Percentiles rank a stretch among this genome's conserved stretches.
Evolutionary conservation across 2,113 vertebrate genomes (phyloP).

Genomic region (Hystrix brachyura): DNA sequence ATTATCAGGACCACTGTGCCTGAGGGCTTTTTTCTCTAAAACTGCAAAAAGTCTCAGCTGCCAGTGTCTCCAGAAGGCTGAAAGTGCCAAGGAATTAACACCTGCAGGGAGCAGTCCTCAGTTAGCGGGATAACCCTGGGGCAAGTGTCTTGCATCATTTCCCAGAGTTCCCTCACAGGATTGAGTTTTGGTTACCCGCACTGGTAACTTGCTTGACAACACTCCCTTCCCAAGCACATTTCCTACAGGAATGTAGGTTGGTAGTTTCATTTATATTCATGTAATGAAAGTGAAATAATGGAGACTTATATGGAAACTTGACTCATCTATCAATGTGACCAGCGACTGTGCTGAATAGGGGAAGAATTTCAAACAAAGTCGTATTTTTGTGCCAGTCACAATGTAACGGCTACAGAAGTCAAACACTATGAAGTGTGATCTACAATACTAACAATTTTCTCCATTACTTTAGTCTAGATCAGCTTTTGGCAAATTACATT

Average conservation of each 20-base stretch:
- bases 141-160: not conserved
- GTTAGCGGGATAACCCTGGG: not conserved
- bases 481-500: not conserved
- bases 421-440: not conserved
- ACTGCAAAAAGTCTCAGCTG: constrained; percentile 23
- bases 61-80: constrained; percentile 1
- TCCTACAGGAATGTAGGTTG: not conserved
- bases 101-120: not conserved
- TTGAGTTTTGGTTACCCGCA: not conserved
- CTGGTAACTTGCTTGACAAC: not conserved
- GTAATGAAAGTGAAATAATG: constrained; percentile 47
- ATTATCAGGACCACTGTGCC: not conserved
- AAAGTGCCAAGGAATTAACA: not conserved
- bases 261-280: not conserved
- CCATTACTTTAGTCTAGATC: not conserved
- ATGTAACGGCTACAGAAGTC: not conserved
- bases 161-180: not conserved
- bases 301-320: not conserved
- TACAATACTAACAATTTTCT: not conserved
- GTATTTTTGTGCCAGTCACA: constrained; percentile 11
- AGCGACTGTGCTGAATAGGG: not conserved
- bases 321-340: not conserved
- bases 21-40: not conserved
- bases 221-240: not conserved
- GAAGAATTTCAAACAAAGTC: constrained; percentile 23